Base-by-base conservation (phyloP, 2,888 invertebrate genomes). In the Dyspetes luteomarginatus region DNA sequence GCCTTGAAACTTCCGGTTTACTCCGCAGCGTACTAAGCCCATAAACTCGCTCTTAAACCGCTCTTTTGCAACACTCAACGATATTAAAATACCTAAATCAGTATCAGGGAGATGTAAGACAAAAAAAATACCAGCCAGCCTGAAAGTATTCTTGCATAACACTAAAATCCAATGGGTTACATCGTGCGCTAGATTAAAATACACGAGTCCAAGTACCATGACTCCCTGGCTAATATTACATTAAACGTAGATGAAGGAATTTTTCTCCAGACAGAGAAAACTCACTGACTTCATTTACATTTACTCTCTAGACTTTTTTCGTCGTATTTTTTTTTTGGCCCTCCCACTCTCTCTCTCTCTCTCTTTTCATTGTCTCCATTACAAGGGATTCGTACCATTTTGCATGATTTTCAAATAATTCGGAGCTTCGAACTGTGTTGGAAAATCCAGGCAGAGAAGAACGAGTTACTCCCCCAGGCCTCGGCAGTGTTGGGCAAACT, bases 71-170 rank as follows among this genome's bases (percentile, higher is more conserved):
- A 76, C 68, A 72, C 71, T 80, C 76, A 72, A 30, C 55, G 65
- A 72, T 80, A 76, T 80, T 80, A 67, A 80, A 75, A 71, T 65
- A 80, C 65, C 79, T 67, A 67, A 78, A 78, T 78, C 67, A 67
- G 64, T 67, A 72, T 67, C 72, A 45, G 43, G n/a, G 9, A 67
- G 55, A 52, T 48, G 36, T 5, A 17, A 50, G 41, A 28, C 22
- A 43, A 60, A 17, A 58, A 72, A 50, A 52, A 55, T 55, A 58
- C n/a, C 26, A 24, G 12, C n/a, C n/a, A n/a, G n/a, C n/a, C n/a
- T n/a, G n/a, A n/a, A n/a, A n/a, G 28, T 58, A 17, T 43, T 73
- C 67, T 24, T 41, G 43, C n/a, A 30, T 48, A 55, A 64, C 22
- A 48, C 60, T 67, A n/a, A 67, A 67, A 52, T 58, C 48, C 17